Conservation (phyloP, 1,140 invertebrate genomes). For the Myzus persicae region DNA sequence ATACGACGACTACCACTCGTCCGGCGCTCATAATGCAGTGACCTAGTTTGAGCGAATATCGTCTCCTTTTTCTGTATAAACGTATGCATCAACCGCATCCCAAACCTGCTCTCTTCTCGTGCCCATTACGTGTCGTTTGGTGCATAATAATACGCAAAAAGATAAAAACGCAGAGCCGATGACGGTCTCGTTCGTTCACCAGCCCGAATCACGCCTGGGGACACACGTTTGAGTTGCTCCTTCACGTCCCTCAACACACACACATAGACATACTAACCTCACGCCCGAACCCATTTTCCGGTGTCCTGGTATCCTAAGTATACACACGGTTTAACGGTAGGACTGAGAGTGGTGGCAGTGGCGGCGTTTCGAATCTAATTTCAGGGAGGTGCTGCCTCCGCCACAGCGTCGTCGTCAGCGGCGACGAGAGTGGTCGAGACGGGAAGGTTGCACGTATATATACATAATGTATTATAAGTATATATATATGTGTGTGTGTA, state of each 20-base stretch:
- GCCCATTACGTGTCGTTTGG: neutral
- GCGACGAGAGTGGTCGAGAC: neutral
- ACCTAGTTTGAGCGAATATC: conserved; percentile 4
- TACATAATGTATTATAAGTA: neutral
- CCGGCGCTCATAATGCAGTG: neutral
- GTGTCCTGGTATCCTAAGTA: neutral
- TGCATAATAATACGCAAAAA: neutral
- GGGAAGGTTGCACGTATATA: neutral
- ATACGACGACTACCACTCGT: neutral
- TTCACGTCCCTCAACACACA: neutral
- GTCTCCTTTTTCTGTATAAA: neutral
- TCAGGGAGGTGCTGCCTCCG: neutral
- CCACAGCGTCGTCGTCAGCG: neutral
- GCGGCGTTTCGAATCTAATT: conserved; percentile 10
- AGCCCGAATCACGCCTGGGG: neutral
- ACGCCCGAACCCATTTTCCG: neutral
- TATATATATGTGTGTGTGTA: neutral
- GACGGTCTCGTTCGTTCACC: neutral
- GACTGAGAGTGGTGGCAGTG: neutral
- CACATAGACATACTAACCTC: neutral
- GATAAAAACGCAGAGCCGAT: neutral
- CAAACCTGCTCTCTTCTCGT: neutral
- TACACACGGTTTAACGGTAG: neutral
- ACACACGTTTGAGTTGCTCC: neutral
- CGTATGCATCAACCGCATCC: neutral